A percentile compares a stretch with the other conserved stretches of the same genome.
These are phyloP conservation scores for Tachysurus fulvidraco DNA, from an alignment of 2,113 vertebrate species.

Conservation along the genomic window DNA sequence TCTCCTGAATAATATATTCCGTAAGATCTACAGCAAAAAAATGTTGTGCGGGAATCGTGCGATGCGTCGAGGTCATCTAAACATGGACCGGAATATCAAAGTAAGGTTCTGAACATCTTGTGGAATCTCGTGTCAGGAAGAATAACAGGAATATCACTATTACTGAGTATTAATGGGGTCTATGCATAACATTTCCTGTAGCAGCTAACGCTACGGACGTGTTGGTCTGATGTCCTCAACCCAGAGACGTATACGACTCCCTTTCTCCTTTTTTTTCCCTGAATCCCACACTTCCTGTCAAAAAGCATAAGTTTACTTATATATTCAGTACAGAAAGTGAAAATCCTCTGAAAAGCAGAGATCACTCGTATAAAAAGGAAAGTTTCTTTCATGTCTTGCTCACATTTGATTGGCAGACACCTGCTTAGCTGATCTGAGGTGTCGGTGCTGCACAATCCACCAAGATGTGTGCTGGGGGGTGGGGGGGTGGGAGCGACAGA, in stretches of 20 bases:
- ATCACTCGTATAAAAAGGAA: slow-evolving; percentile 32
- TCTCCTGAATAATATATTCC: background rate
- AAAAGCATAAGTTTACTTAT: background rate
- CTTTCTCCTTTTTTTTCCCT: background rate
- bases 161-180: too few relatives aligned
- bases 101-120: too few relatives aligned
- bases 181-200: too few relatives aligned
- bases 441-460: too few relatives aligned
- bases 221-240: background rate
- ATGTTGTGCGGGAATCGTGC: too few relatives aligned
- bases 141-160: too few relatives aligned
- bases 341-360: slow-evolving; percentile 39
- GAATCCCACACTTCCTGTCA: background rate
- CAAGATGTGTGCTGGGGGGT: too few relatives aligned
- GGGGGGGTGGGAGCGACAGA: too few relatives aligned
- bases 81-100: too few relatives aligned
- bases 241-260: background rate
- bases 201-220: too few relatives aligned
- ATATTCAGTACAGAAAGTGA: background rate
- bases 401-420: slow-evolving; percentile 29
- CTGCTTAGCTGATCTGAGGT: slow-evolving; percentile 33
- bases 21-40: background rate
- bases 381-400: slow-evolving; percentile 34
- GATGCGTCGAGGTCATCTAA: too few relatives aligned
- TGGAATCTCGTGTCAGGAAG: too few relatives aligned